Base-by-base conservation (phyloP, 2,888 invertebrate species). In the Drosophila anomalipes region DNA sequence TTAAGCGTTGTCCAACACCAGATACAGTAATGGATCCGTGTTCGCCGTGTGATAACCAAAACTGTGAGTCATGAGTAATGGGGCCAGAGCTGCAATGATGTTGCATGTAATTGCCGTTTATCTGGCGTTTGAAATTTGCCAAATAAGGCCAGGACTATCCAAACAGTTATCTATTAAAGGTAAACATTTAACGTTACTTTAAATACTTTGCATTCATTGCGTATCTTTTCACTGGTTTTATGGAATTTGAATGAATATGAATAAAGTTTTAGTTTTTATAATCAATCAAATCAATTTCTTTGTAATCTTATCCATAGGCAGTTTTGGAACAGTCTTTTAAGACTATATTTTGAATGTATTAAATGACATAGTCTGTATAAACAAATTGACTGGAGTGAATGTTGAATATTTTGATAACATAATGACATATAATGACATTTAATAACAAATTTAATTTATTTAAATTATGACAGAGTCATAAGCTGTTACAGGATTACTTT, bases 1-100 rank as follows among this genome's bases (percentile, higher is more conserved):
- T 80, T 76, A 82, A 84, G 81, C 83, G 80, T 86, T 91, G 85
- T 90, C 83, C 83, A 83, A 84, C 79, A 82, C 76, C 92, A 90
- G 85, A 86, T 83, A 86, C 77, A 80, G 81, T 79, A 82, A 83
- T 83, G 85, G 85, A 82, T 85, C 83, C 83, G 61, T 77, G 80
- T 81, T 82, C 79, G 71, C 61, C 67, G 54, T 54, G 39, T 41
- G 77, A 77, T 76, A 68, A 70, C 28, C 47, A 26, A 52, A 79
- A 60, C 28, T 30, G 49, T 54, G 70, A 57, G 61, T 72, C 66
- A 76, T 69, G 72, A 57, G 61, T 76, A 69, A 76, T 69, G 72
- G 72, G 41, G 22, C 10, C 37, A 28, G 26, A 37, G 54, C 39
- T 54, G 71, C 51, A 61, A 51, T 66, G 53, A 64, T 65, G 81